Conservation (phyloP, 2,113 vertebrate genomes). For the Argyrosomus japonicus region DNA sequence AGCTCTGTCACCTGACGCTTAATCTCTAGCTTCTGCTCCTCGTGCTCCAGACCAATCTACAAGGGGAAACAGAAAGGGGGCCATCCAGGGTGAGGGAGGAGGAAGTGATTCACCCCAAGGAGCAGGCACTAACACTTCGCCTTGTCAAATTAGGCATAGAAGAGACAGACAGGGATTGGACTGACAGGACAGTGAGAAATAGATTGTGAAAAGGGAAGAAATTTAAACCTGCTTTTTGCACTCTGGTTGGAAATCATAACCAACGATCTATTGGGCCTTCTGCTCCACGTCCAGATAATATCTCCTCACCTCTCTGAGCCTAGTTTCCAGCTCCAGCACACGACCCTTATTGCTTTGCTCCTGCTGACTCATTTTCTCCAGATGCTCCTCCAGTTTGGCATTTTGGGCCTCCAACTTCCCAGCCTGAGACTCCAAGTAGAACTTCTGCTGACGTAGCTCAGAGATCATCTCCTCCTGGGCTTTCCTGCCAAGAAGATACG, state of each 20-base stretch:
- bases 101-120: constrained; percentile 5
- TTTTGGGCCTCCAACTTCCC: constrained; percentile 98
- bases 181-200: not conserved
- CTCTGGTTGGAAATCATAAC: not conserved
- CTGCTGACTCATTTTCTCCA: constrained; percentile 97
- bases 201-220: not conserved
- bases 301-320: constrained; percentile 91
- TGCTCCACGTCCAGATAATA: not conserved
- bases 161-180: not conserved
- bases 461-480: constrained; percentile 99
- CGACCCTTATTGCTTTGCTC: constrained; percentile 95
- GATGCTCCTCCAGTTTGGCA: constrained; percentile 96
- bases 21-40: constrained; percentile 96
- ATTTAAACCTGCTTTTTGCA: not conserved
- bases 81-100: not conserved
- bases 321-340: constrained; percentile 91
- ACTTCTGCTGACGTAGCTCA: constrained; percentile 98
- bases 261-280: not conserved
- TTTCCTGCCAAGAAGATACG: constrained; percentile 87
- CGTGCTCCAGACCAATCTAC: constrained; percentile 93
- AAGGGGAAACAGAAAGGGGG: constrained; percentile 14
- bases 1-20: constrained; percentile 95
- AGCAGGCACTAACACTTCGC: not conserved
- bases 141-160: not conserved
- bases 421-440: constrained; percentile 98